Percentiles rank a stretch among this genome's conserved stretches.
These are phyloP conservation scores for Pomacea canaliculata DNA, from an alignment of 2,888 invertebrate genomes.

Conservation along the genomic window DNA sequence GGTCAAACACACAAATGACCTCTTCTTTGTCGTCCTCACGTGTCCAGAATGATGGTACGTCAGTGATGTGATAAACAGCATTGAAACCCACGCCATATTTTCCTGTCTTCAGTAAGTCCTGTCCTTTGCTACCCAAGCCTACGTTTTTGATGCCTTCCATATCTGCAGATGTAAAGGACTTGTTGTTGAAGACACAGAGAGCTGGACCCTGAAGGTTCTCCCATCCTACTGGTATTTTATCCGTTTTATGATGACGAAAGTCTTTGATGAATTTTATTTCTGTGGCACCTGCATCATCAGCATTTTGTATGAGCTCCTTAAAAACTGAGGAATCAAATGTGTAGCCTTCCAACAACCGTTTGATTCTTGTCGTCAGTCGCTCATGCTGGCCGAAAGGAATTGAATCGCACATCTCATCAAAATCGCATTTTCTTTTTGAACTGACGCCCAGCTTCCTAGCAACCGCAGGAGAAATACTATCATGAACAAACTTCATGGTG, in stretches of 20 bases:
- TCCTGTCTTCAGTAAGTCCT: not conserved
- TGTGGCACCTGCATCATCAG: conserved; percentile 9
- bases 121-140: not conserved
- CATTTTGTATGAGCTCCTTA: conserved; percentile 8
- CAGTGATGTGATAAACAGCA: conserved; percentile 12
- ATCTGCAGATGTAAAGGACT: conserved; percentile 2
- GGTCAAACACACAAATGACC: conserved; percentile 50
- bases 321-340: not conserved
- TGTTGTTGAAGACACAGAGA: conserved; percentile 9
- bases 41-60: conserved; percentile 1
- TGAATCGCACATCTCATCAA: not conserved
- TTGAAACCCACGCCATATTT: conserved; percentile 4
- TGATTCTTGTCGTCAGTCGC: not conserved
- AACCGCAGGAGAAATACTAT: conserved; percentile 41
- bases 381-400: conserved; percentile 34
- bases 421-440: conserved; percentile 26
- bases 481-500: conserved; percentile 34
- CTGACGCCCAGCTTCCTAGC: conserved; percentile 43
- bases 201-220: conserved; percentile 3
- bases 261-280: conserved; percentile 12
- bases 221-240: not conserved
- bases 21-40: conserved; percentile 37
- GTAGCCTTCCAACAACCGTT: not conserved
- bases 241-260: not conserved
- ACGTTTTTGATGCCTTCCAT: conserved; percentile 3